Percentiles rank a stretch among this genome's conserved stretches.
These are phyloP conservation scores for Phaenicophaeus curvirostris DNA, from an alignment of 2,797 vertebrate species.

Conservation along the genomic window DNA sequence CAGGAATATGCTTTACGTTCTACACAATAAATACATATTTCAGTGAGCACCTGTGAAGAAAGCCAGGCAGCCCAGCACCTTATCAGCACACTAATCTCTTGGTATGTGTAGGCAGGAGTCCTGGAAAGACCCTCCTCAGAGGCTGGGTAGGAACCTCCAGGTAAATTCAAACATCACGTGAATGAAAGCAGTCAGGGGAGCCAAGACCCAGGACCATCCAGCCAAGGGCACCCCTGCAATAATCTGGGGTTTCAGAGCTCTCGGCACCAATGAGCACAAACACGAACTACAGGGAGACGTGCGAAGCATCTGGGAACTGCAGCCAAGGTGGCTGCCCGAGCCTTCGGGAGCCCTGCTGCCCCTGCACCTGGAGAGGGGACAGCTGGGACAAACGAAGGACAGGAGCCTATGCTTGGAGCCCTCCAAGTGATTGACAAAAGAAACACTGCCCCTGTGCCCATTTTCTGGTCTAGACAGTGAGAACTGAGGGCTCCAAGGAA, in stretches of 20 bases:
- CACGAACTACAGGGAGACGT: background rate
- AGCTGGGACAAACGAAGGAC: background rate
- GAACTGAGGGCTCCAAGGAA: conserved; percentile 41
- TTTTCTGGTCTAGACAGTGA: conserved; percentile 18
- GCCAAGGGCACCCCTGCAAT: background rate
- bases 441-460: conserved; percentile 14
- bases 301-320: background rate
- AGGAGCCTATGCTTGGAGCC: background rate
- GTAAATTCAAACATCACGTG: background rate
- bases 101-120: background rate
- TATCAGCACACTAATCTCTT: background rate
- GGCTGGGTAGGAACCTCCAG: background rate
- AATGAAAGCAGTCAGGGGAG: background rate
- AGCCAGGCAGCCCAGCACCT: background rate
- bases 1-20: background rate
- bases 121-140: background rate
- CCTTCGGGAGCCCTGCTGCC: conserved; percentile 8
- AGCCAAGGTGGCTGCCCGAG: background rate
- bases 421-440: conserved; percentile 19
- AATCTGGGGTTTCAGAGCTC: background rate
- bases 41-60: background rate
- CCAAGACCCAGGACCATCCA: background rate
- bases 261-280: background rate
- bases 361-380: background rate
- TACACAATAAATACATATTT: background rate